Percentiles rank a stretch among this genome's conserved stretches.
Conservation (phyloP, 2,113 vertebrate species). For the Nematolebias whitei region DNA sequence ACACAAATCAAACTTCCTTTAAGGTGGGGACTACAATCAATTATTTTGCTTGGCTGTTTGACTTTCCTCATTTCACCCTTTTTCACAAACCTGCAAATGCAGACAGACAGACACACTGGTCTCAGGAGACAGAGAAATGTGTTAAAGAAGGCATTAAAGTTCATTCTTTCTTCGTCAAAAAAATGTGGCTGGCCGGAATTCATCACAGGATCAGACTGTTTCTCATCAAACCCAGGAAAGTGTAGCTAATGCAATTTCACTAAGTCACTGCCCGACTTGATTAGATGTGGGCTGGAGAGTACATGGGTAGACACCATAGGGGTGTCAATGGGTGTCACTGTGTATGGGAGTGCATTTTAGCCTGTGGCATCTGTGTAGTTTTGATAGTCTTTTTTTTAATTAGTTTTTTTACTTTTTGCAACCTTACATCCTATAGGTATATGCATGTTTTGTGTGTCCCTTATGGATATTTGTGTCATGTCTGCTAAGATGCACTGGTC, state of each 20-base stretch:
- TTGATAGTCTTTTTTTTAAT: slow-evolving; percentile 16
- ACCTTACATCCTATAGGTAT: neutral
- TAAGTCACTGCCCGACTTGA: slow-evolving; percentile 84
- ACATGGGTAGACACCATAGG: slow-evolving; percentile 54
- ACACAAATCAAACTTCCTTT: slow-evolving; percentile 33
- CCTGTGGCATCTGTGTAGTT: slow-evolving; percentile 31
- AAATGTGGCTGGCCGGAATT: slow-evolving; percentile 65
- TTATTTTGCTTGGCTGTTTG: slow-evolving; percentile 17
- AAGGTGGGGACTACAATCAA: slow-evolving; percentile 53
- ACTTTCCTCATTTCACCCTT: slow-evolving; percentile 32
- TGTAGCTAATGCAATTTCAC: slow-evolving; percentile 87
- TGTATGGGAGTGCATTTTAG: slow-evolving; percentile 37
- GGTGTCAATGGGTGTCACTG: slow-evolving; percentile 53
- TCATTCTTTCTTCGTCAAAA: slow-evolving; percentile 48
- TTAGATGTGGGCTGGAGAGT: slow-evolving; percentile 75
- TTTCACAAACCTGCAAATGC: slow-evolving; percentile 34
- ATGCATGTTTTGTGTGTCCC: slow-evolving; percentile 1
- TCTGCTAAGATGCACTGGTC: slow-evolving; percentile 23
- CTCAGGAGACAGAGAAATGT: slow-evolving; percentile 50
- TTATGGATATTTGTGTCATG: slow-evolving; percentile 1
- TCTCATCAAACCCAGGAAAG: slow-evolving; percentile 83
- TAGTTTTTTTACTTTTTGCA: slow-evolving; percentile 14
- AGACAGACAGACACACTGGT: slow-evolving; percentile 32
- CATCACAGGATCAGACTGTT: slow-evolving; percentile 80
- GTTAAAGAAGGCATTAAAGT: slow-evolving; percentile 69